These are phyloP conservation scores for Ypsolopha sequella DNA, from an alignment of 2,888 invertebrate genomes.

Conservation along the genomic window DNA sequence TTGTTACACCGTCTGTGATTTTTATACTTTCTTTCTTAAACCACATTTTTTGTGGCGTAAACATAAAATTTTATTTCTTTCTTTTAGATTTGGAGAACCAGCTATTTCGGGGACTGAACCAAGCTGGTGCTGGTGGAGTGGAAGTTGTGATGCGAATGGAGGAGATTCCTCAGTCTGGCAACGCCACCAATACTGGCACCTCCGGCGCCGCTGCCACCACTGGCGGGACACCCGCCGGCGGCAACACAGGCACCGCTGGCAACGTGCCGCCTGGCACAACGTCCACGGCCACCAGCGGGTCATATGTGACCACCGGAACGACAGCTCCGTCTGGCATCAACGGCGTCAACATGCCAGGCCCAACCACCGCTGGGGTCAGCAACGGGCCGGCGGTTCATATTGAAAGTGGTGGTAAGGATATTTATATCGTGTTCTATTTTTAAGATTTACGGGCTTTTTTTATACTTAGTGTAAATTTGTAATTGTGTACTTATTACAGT, in stretches of 20 bases:
- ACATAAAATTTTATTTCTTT: conserved; percentile 17
- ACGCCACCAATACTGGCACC: background rate
- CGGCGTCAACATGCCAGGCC: background rate
- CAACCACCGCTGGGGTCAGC: too few relatives aligned
- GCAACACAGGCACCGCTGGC: background rate
- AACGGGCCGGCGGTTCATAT: too few relatives aligned
- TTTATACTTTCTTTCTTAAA: conserved; percentile 3
- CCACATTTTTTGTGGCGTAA: background rate
- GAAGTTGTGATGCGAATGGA: conserved; percentile 53
- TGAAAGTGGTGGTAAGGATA: too few relatives aligned
- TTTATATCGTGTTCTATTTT: too few relatives aligned
- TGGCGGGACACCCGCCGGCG: too few relatives aligned
- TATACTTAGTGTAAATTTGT: background rate
- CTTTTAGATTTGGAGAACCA: conserved; percentile 38
- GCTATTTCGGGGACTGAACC: conserved; percentile 32
- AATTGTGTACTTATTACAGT: conserved; percentile 17
- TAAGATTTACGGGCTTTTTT: background rate
- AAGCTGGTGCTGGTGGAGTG: conserved; percentile 24
- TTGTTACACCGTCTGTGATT: conserved; percentile 4
- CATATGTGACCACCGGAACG: conserved; percentile 8
- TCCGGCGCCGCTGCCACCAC: background rate
- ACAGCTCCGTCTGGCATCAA: background rate
- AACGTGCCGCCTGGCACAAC: background rate
- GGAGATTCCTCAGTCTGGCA: conserved; percentile 20
- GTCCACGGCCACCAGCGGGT: conserved; percentile 8